These are phyloP conservation scores for Syrphus vitripennis DNA, from an alignment of 2,888 invertebrate species.

Conservation along the genomic window DNA sequence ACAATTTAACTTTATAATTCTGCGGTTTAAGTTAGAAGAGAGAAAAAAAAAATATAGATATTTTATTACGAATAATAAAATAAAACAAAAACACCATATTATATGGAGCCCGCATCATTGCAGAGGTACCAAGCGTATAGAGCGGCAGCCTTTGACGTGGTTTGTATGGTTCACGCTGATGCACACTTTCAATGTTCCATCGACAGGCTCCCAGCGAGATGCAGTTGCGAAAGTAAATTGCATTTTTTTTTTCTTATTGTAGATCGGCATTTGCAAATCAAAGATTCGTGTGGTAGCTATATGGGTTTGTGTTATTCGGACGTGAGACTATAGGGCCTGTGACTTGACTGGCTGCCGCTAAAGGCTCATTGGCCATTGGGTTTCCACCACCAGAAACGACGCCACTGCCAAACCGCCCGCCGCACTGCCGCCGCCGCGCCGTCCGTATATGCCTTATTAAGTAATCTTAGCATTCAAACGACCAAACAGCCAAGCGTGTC, in stretches of 20 bases:
- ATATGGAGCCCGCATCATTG: conserved; percentile 50
- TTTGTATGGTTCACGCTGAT: conserved; percentile 67
- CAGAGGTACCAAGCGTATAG: conserved; percentile 39
- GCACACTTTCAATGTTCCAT: conserved; percentile 69
- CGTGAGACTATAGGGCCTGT: not conserved
- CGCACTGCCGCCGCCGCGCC: not conserved
- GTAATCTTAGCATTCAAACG: conserved; percentile 44
- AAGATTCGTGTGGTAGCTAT: conserved; percentile 49
- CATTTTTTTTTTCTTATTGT: conserved; percentile 9
- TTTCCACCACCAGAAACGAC: not conserved
- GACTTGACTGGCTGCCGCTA: not conserved
- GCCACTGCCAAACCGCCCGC: no score
- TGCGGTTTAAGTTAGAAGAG: conserved; percentile 50
- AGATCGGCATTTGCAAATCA: conserved; percentile 65
- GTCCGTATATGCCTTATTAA: conserved; percentile 49
- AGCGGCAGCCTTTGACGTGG: conserved; percentile 69
- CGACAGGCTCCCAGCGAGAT: conserved; percentile 60
- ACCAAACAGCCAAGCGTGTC: conserved; percentile 28
- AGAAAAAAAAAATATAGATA: conserved; percentile 40
- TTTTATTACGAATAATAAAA: conserved; percentile 47
- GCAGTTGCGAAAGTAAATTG: conserved; percentile 69
- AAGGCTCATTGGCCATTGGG: conserved; percentile 35
- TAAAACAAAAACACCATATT: conserved; percentile 24
- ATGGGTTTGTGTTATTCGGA: conserved; percentile 30
- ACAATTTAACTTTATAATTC: conserved; percentile 66